phyloP scores from a whole-genome alignment of 2,113 vertebrate genomes.

The Pavo muticus region DNA sequence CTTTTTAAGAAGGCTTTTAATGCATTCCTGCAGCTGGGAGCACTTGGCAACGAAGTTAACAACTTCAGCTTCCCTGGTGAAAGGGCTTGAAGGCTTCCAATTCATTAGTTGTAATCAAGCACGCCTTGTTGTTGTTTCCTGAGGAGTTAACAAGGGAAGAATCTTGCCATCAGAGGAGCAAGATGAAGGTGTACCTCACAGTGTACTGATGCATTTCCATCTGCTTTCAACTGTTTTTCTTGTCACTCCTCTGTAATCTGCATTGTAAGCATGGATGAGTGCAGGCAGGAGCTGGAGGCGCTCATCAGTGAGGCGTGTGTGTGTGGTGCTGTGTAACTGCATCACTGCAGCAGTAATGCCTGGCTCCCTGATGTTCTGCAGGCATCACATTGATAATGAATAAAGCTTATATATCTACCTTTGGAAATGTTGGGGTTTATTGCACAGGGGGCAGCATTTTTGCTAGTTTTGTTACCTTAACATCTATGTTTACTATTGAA shows the following conservation, averaged over 20 bases:
- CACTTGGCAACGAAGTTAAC: background rate
- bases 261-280: background rate
- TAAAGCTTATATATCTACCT: background rate
- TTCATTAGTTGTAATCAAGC: background rate
- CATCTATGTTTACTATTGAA: background rate
- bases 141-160: background rate
- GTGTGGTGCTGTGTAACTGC: background rate
- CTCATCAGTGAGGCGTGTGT: background rate
- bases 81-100: background rate
- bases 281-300: background rate
- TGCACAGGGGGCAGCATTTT: background rate
- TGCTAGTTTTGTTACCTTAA: background rate
- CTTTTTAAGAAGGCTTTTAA: constrained; percentile 12
- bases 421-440: background rate
- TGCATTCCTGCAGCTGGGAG: background rate
- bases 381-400: background rate
- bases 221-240: background rate
- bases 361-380: background rate
- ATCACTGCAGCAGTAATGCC: background rate
- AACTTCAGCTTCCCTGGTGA: background rate
- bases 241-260: background rate
- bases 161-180: background rate
- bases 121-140: background rate
- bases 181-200: background rate
- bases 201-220: background rate